phyloP scores from a whole-genome alignment of 2,113 vertebrate species.

The Columbina picui region DNA sequence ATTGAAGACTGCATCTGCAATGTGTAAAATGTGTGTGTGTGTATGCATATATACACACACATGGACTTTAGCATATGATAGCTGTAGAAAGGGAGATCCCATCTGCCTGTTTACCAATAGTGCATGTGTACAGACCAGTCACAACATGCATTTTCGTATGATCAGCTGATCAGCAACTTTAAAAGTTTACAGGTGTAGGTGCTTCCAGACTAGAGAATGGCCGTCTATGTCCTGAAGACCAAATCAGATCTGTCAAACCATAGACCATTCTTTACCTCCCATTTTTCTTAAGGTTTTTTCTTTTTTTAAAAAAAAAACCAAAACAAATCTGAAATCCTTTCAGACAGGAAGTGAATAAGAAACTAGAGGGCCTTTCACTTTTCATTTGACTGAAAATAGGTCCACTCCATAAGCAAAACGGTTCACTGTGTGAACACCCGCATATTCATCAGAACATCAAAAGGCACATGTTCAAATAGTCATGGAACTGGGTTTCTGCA shows the following conservation, averaged over 20 bases:
- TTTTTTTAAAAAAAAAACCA: not conserved
- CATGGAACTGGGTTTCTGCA: not conserved
- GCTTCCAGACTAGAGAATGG: not conserved
- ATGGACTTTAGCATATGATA: not conserved
- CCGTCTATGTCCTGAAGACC: not conserved
- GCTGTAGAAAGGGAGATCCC: not conserved
- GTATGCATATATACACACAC: rapidly evolving
- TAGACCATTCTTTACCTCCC: too few species aligned
- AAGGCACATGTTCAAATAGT: not conserved
- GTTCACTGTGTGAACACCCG: not conserved
- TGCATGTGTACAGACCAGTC: not conserved
- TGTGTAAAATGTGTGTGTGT: not conserved
- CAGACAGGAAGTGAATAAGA: not conserved
- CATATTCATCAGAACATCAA: too few species aligned
- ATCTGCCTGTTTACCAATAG: not conserved
- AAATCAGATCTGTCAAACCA: not conserved
- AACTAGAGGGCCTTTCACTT: not conserved
- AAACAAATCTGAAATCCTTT: not conserved
- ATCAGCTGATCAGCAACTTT: too few species aligned
- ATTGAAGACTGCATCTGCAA: not conserved
- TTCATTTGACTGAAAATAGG: not conserved
- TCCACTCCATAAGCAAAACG: not conserved
- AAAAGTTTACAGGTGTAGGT: not conserved
- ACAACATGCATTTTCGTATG: not conserved
- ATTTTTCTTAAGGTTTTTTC: too few species aligned